Evolutionary conservation across 2,797 vertebrate species (phyloP).

Genomic region (Microhierax caerulescens): DNA sequence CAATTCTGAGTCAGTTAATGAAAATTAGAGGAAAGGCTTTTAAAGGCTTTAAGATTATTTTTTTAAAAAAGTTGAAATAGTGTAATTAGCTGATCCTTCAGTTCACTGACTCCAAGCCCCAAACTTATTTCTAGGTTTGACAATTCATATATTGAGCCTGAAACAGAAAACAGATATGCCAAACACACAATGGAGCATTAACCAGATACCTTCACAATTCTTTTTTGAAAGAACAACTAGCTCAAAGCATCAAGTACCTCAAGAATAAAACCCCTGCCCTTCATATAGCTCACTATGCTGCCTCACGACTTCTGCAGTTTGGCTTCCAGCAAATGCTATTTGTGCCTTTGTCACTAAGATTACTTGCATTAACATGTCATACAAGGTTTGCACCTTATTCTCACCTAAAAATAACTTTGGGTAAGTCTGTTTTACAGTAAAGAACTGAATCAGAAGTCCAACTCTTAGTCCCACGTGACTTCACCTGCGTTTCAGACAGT

Average conservation of each 20-base stretch:
- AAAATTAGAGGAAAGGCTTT: constrained; percentile 6
- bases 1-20: background rate
- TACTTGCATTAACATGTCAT: background rate
- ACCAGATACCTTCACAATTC: background rate
- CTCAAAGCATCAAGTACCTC: background rate
- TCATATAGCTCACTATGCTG: background rate
- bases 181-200: background rate
- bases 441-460: background rate
- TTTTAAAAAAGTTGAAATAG: background rate
- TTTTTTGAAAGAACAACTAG: background rate
- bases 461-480: background rate
- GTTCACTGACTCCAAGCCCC: background rate
- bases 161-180: background rate
- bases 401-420: background rate
- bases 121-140: background rate
- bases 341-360: background rate
- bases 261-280: background rate
- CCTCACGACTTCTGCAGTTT: background rate
- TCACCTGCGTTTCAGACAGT: background rate
- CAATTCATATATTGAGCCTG: background rate
- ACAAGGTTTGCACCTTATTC: background rate
- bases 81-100: background rate
- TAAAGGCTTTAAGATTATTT: background rate
- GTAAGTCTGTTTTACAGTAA: background rate
- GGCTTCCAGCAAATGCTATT: background rate